phyloP scores from a whole-genome alignment of 2,888 invertebrate species.

The Brachypalpus laphriformis region DNA sequence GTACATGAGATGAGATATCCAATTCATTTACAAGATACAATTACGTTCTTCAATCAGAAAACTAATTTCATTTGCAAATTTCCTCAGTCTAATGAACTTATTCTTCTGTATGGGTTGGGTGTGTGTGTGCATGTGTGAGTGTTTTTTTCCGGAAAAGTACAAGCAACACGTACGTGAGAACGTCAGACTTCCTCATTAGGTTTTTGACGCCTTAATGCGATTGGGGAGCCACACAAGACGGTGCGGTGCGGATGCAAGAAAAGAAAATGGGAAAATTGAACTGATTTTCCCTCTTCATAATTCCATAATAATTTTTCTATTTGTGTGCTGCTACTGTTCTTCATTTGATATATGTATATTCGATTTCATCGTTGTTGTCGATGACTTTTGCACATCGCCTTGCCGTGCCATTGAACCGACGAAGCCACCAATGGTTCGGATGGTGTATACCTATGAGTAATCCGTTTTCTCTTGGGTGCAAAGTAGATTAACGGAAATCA shows the following conservation, averaged over 20 bases:
- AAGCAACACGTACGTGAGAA: conserved; percentile 60
- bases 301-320: conserved; percentile 6
- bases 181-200: conserved; percentile 70
- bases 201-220: conserved; percentile 59
- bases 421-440: not conserved
- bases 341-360: conserved; percentile 52
- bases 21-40: conserved; percentile 69
- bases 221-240: conserved; percentile 22
- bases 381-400: conserved; percentile 39
- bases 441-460: conserved; percentile 30
- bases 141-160: conserved; percentile 50
- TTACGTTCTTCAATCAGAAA: conserved; percentile 70
- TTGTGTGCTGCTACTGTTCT: conserved; percentile 10
- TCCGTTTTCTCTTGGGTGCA: conserved; percentile 57
- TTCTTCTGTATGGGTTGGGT: not conserved
- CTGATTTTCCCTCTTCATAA: conserved; percentile 51
- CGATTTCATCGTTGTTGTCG: conserved; percentile 31
- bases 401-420: conserved; percentile 40
- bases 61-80: conserved; percentile 71
- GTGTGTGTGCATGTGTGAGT: not conserved
- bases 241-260: not conserved
- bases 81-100: conserved; percentile 60
- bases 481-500: conserved; percentile 71
- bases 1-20: conserved; percentile 52
- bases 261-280: conserved; percentile 48